Percentiles rank a stretch among this genome's conserved stretches.
phyloP scores from a whole-genome alignment of 2,797 vertebrate species.

The Hypotaenidia philippensis region DNA sequence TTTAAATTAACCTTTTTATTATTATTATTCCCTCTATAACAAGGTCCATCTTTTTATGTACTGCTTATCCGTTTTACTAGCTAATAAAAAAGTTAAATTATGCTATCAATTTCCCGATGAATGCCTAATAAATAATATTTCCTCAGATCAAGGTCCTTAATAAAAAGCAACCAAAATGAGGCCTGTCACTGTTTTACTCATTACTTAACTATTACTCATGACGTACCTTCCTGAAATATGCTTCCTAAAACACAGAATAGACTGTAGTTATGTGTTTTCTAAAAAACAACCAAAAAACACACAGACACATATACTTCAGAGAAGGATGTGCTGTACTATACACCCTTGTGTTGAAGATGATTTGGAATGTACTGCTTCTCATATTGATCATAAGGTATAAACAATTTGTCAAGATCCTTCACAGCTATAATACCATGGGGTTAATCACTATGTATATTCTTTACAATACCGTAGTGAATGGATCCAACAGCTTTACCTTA shows the following conservation, averaged over 20 bases:
- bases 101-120: conserved; percentile 47
- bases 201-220: neutral
- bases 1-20: conserved; percentile 43
- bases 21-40: conserved; percentile 18
- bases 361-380: neutral
- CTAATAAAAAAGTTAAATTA: conserved; percentile 54
- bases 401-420: neutral
- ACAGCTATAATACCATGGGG: neutral
- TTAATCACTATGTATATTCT: neutral
- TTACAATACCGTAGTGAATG: neutral
- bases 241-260: neutral
- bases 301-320: neutral
- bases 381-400: neutral
- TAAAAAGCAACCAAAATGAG: neutral
- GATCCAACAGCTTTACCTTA: neutral
- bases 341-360: neutral
- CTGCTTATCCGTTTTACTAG: conserved; percentile 62
- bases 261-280: neutral
- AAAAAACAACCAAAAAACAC: neutral
- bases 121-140: conserved; percentile 57
- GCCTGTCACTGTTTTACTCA: neutral
- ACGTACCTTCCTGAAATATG: neutral
- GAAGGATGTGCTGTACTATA: neutral
- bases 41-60: conserved; percentile 51
- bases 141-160: conserved; percentile 1